Base-by-base conservation (phyloP, 2,888 invertebrate genomes). In the Drosophila borealis region DNA sequence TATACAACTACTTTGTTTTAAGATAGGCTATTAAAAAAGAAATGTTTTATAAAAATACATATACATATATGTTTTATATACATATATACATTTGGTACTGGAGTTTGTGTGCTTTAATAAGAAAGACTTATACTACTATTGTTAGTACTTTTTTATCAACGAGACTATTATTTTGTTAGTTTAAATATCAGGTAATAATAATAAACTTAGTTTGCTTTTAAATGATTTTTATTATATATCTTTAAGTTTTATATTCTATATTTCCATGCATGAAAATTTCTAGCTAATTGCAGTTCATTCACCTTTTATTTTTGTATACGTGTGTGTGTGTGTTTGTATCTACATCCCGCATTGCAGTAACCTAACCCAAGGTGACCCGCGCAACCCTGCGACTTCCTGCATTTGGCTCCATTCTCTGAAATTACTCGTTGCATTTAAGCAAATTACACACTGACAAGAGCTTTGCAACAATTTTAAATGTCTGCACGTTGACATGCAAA, bases 401-500 rank as follows among this genome's bases (percentile, higher is more conserved):
- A 3, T 2, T 11, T 8, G 1, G 3, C 36, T 1, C 11, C 5
- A 8, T 41, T 29, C 4, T 10, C 3, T 19, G 51, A n/a, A 29
- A 37, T 19, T 29, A 8, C 19, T 37, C 42, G 25, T 29, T 71
- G 70, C 71, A 71, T 53, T 71, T 50, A 50, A 59, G 45, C 48
- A 66, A 71, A 71, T 71, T 66, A 56, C 51, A 50, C 29, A 33
- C 10, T 46, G 33, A 19, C 33, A 41, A 36, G 56, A 36, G 50
- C 3, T 14, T 53, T 53, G 39, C 46, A 46, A 46, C 60, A 34
- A 36, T 53, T 63, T 29, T 48, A 13, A 53, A 42, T 41, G 46
- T 49, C 39, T 49, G 51, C 51, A 36, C 54, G 39, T 69, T 44
- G 55, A 72, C 71, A 72, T 72, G 71, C 60, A 55, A 60, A 57